A percentile compares a stretch with the other conserved stretches of the same genome.
Evolutionary conservation across 2,888 invertebrate species (phyloP).

Genomic region (Dryocosmus kuriphilus): DNA sequence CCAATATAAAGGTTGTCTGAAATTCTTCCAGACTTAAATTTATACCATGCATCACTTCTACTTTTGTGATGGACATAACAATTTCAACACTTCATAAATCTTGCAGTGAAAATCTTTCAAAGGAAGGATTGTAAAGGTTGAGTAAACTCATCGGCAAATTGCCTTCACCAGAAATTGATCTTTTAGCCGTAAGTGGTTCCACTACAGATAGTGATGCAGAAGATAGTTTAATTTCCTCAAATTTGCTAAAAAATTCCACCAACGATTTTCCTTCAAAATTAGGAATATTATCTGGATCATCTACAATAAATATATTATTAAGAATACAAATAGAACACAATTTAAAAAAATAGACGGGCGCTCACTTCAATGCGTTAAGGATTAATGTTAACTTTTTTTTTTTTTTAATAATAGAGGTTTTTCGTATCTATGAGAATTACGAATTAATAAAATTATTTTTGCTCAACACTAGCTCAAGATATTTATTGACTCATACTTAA

Average conservation of each 20-base stretch:
- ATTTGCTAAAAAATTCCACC: background rate
- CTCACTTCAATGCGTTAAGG: no score
- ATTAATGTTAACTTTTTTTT: no score
- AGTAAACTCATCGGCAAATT: slow-evolving; percentile 2
- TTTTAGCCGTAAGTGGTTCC: slow-evolving; percentile 30
- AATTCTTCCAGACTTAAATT: no score
- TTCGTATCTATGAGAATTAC: no score
- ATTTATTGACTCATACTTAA: no score
- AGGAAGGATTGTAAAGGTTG: background rate
- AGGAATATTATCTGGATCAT: background rate
- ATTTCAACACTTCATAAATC: background rate
- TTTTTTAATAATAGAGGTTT: no score
- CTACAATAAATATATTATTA: background rate
- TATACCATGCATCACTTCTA: no score
- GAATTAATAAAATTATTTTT: no score
- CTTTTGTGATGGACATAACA: background rate
- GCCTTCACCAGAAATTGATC: background rate
- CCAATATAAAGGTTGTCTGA: slow-evolving; percentile 1
- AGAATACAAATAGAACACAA: background rate
- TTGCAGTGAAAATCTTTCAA: background rate
- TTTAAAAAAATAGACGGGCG: background rate
- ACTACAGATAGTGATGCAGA: slow-evolving; percentile 8
- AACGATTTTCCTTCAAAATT: background rate
- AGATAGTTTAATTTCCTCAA: background rate
- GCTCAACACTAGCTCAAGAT: no score